Conservation (phyloP, 2,888 invertebrate genomes). For the Lasioglossum lativentre region DNA sequence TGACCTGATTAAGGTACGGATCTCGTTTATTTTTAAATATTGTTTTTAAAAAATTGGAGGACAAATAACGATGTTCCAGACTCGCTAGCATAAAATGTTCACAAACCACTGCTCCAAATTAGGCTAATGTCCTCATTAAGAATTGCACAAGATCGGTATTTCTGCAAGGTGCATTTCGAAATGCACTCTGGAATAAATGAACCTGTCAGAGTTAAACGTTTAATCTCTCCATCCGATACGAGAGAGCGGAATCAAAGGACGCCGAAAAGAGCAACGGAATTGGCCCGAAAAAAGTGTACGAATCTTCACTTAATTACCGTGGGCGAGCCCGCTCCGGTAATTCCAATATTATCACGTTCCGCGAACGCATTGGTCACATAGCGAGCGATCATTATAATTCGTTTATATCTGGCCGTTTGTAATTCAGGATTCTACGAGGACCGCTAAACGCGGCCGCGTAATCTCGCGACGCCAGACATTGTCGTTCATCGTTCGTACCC, state of each 20-base stretch:
- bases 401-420: conserved; percentile 1
- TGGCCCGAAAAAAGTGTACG: not conserved
- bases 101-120: not conserved
- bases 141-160: not conserved
- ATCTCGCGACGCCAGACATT: conserved; percentile 73
- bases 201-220: conserved; percentile 6
- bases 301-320: not conserved
- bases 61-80: not conserved
- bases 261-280: not conserved
- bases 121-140: not conserved
- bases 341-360: conserved; percentile 7
- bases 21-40: not conserved
- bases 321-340: conserved; percentile 7
- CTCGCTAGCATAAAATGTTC: not conserved
- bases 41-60: not conserved
- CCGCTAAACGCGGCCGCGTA: conserved; percentile 72
- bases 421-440: not conserved
- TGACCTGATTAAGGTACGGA: no score
- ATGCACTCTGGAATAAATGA: not conserved
- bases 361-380: conserved; percentile 3
- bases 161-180: not conserved
- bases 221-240: not conserved
- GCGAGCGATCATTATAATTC: not conserved
- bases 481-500: conserved; percentile 79
- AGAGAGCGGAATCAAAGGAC: not conserved